A percentile compares a stretch with the other conserved stretches of the same genome.
phyloP scores from a whole-genome alignment of 2,797 vertebrate species.

The Apogon hyalosoma region DNA sequence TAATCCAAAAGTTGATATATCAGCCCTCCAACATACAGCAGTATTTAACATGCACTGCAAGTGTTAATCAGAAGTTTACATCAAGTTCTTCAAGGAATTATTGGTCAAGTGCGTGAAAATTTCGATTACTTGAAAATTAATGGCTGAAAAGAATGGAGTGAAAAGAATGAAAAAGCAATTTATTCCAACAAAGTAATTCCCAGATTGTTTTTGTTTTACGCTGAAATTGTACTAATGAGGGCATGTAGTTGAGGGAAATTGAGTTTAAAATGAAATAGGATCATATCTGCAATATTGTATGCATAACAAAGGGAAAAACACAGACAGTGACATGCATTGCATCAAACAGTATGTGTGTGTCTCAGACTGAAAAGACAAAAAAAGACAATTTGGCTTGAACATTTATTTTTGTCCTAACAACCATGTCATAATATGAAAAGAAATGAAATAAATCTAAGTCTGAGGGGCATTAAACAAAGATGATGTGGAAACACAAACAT shows the following conservation, averaged over 20 bases:
- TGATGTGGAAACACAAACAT: too few species aligned
- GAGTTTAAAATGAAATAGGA: constrained; percentile 15
- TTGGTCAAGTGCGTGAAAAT: background rate
- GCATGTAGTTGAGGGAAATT: background rate
- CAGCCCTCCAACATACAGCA: background rate
- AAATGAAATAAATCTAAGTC: too few species aligned
- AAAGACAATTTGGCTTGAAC: too few species aligned
- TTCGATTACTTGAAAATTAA: background rate
- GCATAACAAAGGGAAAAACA: background rate
- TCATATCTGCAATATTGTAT: constrained; percentile 19
- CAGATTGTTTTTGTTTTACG: background rate
- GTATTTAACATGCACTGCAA: background rate
- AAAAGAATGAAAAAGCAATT: background rate
- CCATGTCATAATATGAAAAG: too few species aligned
- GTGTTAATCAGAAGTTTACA: background rate
- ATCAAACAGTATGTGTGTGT: background rate
- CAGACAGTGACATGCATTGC: background rate
- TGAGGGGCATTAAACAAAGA: too few species aligned
- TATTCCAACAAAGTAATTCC: background rate
- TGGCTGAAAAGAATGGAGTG: background rate
- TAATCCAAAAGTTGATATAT: too few species aligned
- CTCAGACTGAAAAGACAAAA: too few species aligned
- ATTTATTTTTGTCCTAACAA: too few species aligned
- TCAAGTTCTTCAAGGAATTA: background rate
- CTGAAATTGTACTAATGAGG: background rate